phyloP scores from a whole-genome alignment of 2,113 vertebrate genomes.

The Misgurnus anguillicaudatus region DNA sequence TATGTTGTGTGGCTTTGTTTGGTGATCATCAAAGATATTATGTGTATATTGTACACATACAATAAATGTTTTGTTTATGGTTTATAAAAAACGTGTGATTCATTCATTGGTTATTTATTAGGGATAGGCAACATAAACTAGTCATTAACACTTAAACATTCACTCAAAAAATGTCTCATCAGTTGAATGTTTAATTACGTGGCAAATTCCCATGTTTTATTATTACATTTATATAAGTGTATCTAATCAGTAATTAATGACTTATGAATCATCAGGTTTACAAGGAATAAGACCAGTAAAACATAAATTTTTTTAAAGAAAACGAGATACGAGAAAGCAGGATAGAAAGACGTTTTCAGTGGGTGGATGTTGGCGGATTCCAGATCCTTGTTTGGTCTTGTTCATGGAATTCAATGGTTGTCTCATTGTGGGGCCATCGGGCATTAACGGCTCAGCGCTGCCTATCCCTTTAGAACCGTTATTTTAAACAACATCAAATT shows the following conservation, averaged over 20 bases:
- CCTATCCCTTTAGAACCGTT: constrained; percentile 42
- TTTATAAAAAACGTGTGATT: neutral
- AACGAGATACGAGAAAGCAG: neutral
- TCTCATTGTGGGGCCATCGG: constrained; percentile 47
- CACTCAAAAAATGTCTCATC: no score
- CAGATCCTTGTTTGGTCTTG: constrained; percentile 77
- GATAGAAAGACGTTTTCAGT: constrained; percentile 26
- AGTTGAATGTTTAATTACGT: no score
- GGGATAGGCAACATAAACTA: neutral
- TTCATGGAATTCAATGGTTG: constrained; percentile 71
- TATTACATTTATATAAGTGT: no score
- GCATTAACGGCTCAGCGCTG: constrained; percentile 44
- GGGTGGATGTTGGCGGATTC: constrained; percentile 63
- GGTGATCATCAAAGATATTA: constrained; percentile 19
- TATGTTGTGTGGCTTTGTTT: neutral
- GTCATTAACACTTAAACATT: no score
- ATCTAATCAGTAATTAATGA: neutral
- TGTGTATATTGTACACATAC: neutral
- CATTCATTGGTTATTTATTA: neutral
- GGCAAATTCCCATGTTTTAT: no score
- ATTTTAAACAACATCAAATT: constrained; percentile 16
- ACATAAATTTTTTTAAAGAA: neutral
- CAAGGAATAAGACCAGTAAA: neutral
- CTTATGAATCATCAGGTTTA: neutral
- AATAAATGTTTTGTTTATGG: constrained; percentile 33